Base-by-base conservation (phyloP, 1,140 invertebrate species). In the Zaprionus africanus region DNA sequence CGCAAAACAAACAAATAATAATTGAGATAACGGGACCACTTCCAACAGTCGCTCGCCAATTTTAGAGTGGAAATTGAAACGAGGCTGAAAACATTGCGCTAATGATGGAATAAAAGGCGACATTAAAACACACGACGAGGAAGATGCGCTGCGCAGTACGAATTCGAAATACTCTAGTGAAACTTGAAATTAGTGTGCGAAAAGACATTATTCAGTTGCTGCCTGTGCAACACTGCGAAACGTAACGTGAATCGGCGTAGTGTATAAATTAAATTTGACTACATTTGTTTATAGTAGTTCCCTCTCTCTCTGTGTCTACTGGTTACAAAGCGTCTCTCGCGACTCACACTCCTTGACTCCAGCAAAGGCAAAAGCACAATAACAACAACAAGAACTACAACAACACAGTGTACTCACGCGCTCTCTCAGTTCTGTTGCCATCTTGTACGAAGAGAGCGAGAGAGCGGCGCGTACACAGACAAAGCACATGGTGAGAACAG, bases 11-110 rank as follows among this genome's bases (percentile, higher is more conserved):
- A 22, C 43, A 66, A 68, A 22, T 19, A 70, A 43, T 63, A 57
- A 75, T 75, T 31, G 66, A 75, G 72, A 70, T 70, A 75, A 75
- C 66, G 72, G 66, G 31, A 75, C 41, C 59, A 36, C 59, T 58
- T 53, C 24, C 24, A 69, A 58, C 72, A 75, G 58, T 34, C 72
- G 61, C 28, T 38, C 56, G 38, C 11, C 22, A 69, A 68, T 69
- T 56, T 46, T 17, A 68, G 46, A 63, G 43, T 62, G 58, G 58
- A 75, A 69, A 70, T 70, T 59, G 12, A 75, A 63, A 69, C 38
- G 65, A 75, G 31, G 49, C 53, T 49, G 54, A 58, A 66, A 53
- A 43, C 43, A 31, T n/a, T 19, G 36, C 41, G 36, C 54, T 38
- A 58, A 72, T 65, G 56, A 65, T 34, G 49, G 41, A 51, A 28